A percentile compares a stretch with the other conserved stretches of the same genome.
phyloP scores from a whole-genome alignment of 2,797 vertebrate species.

The Microctenopoma stevenorrisi region DNA sequence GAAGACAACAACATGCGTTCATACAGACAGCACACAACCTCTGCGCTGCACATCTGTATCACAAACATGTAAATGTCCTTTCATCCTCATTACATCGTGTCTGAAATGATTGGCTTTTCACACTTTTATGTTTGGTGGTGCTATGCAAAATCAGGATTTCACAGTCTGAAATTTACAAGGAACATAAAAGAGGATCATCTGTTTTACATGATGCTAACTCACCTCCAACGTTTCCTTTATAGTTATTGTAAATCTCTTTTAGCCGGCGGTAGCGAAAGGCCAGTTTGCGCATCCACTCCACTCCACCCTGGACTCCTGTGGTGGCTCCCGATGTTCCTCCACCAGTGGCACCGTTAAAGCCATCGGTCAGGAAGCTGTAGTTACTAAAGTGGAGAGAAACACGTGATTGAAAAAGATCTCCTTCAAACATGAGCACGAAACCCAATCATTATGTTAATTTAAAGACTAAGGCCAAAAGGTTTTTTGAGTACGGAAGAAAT shows the following conservation, averaged over 20 bases:
- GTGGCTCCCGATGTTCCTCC: constrained; percentile 83
- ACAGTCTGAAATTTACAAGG: background rate
- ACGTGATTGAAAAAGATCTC: background rate
- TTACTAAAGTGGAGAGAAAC: constrained; percentile 80
- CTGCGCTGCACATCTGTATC: background rate
- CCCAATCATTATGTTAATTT: background rate
- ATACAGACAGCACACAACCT: background rate
- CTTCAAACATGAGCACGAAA: background rate
- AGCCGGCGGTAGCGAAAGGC: constrained; percentile 97
- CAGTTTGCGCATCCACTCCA: constrained; percentile 98
- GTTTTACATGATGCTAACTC: constrained; percentile 3
- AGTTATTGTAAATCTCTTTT: constrained; percentile 94
- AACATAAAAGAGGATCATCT: too few species aligned
- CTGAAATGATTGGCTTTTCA: background rate
- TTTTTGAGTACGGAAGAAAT: background rate
- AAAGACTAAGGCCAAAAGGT: background rate
- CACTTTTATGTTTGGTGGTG: background rate
- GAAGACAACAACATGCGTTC: background rate
- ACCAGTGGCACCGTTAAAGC: constrained; percentile 90
- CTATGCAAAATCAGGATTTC: background rate
- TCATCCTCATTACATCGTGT: background rate
- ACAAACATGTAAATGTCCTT: background rate
- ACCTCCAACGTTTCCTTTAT: constrained; percentile 94
- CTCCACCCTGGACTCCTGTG: constrained; percentile 91
- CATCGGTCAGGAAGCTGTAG: constrained; percentile 95